Conservation (phyloP, 2,888 invertebrate genomes). For the Myathropa florea region DNA sequence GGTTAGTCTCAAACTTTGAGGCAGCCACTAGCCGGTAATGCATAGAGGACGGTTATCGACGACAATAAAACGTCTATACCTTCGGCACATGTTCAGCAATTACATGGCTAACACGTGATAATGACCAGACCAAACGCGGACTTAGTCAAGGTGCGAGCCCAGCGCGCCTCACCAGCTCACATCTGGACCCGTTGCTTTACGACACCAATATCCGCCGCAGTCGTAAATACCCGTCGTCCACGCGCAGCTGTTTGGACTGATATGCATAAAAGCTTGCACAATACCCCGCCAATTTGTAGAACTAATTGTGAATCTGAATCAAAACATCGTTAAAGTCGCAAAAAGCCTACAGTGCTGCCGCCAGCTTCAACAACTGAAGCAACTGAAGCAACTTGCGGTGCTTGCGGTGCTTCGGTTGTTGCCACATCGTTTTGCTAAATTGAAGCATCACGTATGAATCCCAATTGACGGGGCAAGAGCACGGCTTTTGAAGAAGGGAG, state of each 20-base stretch:
- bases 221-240: conserved; percentile 16
- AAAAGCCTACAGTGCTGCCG: not conserved
- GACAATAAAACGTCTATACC: conserved; percentile 1
- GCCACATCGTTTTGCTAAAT: conserved; percentile 32
- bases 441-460: conserved; percentile 31
- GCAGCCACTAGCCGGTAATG: too few species aligned
- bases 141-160: not conserved
- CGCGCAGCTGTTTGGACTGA: not conserved
- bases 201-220: conserved; percentile 50
- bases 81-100: too few species aligned
- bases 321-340: conserved; percentile 42
- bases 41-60: too few species aligned
- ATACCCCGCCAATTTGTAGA: conserved; percentile 45
- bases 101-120: conserved; percentile 31
- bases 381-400: too few species aligned
- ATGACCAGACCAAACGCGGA: conserved; percentile 6
- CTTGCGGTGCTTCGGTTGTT: too few species aligned
- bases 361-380: not conserved
- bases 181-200: too few species aligned
- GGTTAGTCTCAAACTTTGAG: too few species aligned
- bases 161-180: not conserved
- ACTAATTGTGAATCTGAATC: conserved; percentile 63
- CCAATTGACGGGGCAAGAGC: not conserved
- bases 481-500: conserved; percentile 50
- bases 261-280: conserved; percentile 43